Base-by-base conservation (phyloP, 2,888 invertebrate species). In the Orthonychiurus folsomi region DNA sequence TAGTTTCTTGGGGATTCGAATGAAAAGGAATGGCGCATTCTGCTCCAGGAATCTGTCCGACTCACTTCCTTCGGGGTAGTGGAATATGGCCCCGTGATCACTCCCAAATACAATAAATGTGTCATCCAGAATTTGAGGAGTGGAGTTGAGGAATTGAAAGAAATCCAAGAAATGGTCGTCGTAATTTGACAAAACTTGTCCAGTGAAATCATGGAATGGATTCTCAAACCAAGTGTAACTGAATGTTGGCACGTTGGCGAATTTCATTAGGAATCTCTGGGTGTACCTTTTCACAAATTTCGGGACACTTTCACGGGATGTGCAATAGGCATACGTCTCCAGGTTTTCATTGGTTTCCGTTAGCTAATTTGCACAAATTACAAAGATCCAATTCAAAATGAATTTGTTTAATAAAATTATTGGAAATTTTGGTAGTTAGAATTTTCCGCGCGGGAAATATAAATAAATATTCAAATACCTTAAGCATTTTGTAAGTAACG, bases 161-260 rank as follows among this genome's bases (percentile, higher is more conserved):
- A 74, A 73, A 23, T 79, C 76, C 53, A 81, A 77, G 61, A 87
- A 76, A 58, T 83, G 80, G 2, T 76, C 77, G 72, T 89, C 89
- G 78, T 86, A 84, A 37, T 84, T 80, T 24, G 85, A 81, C 0
- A 85, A 83, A 3, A 83, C 81, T 73, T 85, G 86, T 5, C 37
- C 37, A 27, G 85, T 78, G 59, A 82, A 80, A 67, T 87, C 84
- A 74, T 88, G 88, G 71, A 86, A 88, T 68, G 86, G 85, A 20
- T 85, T 84, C 74, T 87, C 88, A 69, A 86, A 82, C 89, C 89
- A 89, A 75, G 89, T 88, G 20, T 89, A 79, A 0, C 86, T 87
- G 71, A 89, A 89, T 74, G 82, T 85, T 0, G 84, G 81, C 37
- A 37, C 37, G 5, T 37, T 37, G 9, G 81, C 77, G 72, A 85